Base-by-base conservation (phyloP, 1,140 invertebrate species). In the Monomorium pharaonis region DNA sequence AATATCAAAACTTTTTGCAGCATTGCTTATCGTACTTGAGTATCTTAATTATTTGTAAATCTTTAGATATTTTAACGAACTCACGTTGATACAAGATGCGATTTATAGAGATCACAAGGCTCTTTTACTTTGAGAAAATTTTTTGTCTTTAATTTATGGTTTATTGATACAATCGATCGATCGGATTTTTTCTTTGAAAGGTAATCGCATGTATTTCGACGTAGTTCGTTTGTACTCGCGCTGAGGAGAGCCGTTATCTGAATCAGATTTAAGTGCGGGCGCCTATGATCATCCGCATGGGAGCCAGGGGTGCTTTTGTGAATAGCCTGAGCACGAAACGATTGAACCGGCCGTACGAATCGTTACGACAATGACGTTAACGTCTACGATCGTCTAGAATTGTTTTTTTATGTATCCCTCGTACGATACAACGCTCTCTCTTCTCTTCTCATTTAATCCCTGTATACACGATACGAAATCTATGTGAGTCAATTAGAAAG, bases 261-360 rank as follows among this genome's bases (percentile, higher is more conserved):
- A 87, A 90, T 91, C 84, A 81, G 84, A 90, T 89, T 92, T 91
- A 85, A 91, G 85, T 80, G 85, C 84, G 86, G 87, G 70, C 76
- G 84, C 54, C 56, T 74, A 87, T 72, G 75, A 90, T 88, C 65
- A 75, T 69, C 27, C 63, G 30, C 42, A 76, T 63, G 44, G 75
- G 69, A 76, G 69, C 18, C 33, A 18, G 18, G 24, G 30, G 54
- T 33, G 86, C 78, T 65, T 86, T 85, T 86, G 69, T 87, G 56
- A 60, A 18, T 21, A 85, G 62, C 16, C 44, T 75, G 30, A 56
- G 51, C 44, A 76, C 70, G 62, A 86, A 86, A 70, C 86, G 86
- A 87, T 86, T 58, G 77, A 62, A 60, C 21, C 76, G 21, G 42
- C 21, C 33, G 9, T 51, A 58, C 42, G 30, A 72, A 62, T 75